Base-by-base conservation (phyloP, 2,113 vertebrate genomes). In the Athene cunicularia region DNA sequence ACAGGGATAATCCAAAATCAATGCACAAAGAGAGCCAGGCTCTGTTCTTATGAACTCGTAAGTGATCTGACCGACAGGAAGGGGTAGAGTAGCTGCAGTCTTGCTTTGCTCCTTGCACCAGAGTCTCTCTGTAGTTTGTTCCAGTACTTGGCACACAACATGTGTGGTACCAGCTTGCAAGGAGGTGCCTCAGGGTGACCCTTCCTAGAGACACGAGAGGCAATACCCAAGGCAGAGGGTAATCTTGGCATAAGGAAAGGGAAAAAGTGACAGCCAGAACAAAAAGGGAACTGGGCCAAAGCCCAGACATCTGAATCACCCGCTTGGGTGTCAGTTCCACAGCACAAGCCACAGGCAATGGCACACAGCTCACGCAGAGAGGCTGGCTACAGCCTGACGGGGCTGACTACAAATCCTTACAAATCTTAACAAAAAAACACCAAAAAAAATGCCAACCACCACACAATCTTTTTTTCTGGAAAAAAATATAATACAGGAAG, bases 121-220 rank as follows among this genome's bases (percentile, higher is more conserved):
- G 11, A 27, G 27, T 50, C n/a, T 52, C 71, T 30, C 47, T 0
- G 0, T 12, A 22, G 23, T 41, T 90, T 32, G 17, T 32, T 88
- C 19, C 58, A 88, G 39, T 2, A 10, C 23, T 49, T 68, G 47
- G 32, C 49, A 62, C 0, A 0, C 1, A 3, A 14, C 19, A 22
- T 2, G 0, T 3, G 2, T 3, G 7, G 49, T 12, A 49, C 45
- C 93, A 86, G 56, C 60, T n/a, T 63, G 49, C 35, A 39, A 56
- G 52, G 47, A 84, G 33, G 23, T 63, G 50, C 52, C 89, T 89
- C 39, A 24, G 45, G 35, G 70, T n/a, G 30, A 55, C 58, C 32
- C 58, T 41, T 85, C 39, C 58, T 49, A n/a, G 20, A 63, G 43
- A 35, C 50, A 16, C 0, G 0, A 28, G 55, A n/a, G 14, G 8